Evolutionary conservation across 2,113 vertebrate species (phyloP), one percentile per base, ranked within the genome.

Genomic region (Rhinoptilus africanus): DNA sequence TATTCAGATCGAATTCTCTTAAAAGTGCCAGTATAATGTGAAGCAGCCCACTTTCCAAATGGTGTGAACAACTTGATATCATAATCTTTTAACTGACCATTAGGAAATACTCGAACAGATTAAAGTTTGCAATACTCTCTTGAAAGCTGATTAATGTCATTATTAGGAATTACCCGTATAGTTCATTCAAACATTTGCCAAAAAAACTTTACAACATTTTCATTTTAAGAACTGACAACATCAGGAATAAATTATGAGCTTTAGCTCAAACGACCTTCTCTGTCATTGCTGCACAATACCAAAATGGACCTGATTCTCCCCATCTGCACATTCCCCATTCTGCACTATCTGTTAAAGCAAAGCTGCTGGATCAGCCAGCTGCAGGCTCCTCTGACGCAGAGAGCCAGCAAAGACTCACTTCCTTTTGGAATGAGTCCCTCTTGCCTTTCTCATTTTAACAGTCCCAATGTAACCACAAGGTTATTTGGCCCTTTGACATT

Each of bases 371-470:
- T 67, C 53, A 88, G 74, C 75, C 90, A 76, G 89, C 93, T 93
- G 89, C 81, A 92, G 62, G 45, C 74, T 93, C 64, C 85, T 88
- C 88, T 78, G 83, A 75, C 45, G 88, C 17, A 35, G 32, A 88
- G 78, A 60, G 53, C 43, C 30, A 64, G 69, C 23, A 45, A 84
- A 88, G 89, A 53, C 20, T 80, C 76, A 81, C 96, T 91, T 96
- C 89, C 88, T 88, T 75, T 89, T 93, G 93, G 72, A 92, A 68
- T 8, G 20, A 85, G 48, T 84, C 80, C 87, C 86, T 86, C 79
- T 90, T 84, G 85, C 63, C n/a, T 95, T 43, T 92, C 90, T 90
- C 83, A 75, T 78, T 63, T 71, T 51, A 94, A 72, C 6, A 81
- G 51, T 75, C 35, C 60, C 45, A 7, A 8, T 71, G 73, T 64